Base-by-base conservation (phyloP, 2,797 vertebrate genomes). In the Helarctos malayanus region DNA sequence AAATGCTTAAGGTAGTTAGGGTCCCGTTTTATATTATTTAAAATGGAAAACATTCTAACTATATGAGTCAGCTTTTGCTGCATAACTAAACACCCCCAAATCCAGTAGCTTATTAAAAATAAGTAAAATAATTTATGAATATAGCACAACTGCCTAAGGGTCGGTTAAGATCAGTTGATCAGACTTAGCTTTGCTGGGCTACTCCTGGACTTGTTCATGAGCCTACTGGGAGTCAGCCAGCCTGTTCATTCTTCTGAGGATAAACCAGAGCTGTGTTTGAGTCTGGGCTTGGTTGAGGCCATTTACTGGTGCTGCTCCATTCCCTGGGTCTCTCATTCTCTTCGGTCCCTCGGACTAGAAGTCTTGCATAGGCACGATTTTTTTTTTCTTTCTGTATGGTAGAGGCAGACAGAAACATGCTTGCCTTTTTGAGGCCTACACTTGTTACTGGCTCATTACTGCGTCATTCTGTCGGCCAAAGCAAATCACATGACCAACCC, bases 91-190 rank as follows among this genome's bases (percentile, higher is more conserved):
- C n/a, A 49, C 6, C 38, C 15, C 3, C 29, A 81, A 69, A 76
- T 45, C 71, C 52, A 91, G 38, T 49, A 41, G 1, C 69, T 94
- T 97, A 32, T 94, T 85, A 59, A 81, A 84, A 65, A 57, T 56
- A 78, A 59, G 13, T 80, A 69, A 47, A 86, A 65, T 27, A 18
- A 49, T 56, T 89, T 82, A 32, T 88, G 84, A 61, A 19, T 54
- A 25, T 59, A 59, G 27, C 1, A 29, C 10, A 25, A 11, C 2
- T 71, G 25, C 49, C 45, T 35, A 1, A 54, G 41, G 18, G n/a
- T 75, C 45, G 9, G 11, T 41, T 63, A 32, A 68, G 41, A 23
- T 45, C 61, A 18, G 27, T 14, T 75, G 68, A 80, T 61, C 10
- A 63, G 49, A 49, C 16, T 87, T 63, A 54, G 15, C 41, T 95